Evolutionary conservation across 2,888 invertebrate species (phyloP).

Genomic region (Cryptocephalus primarius): DNA sequence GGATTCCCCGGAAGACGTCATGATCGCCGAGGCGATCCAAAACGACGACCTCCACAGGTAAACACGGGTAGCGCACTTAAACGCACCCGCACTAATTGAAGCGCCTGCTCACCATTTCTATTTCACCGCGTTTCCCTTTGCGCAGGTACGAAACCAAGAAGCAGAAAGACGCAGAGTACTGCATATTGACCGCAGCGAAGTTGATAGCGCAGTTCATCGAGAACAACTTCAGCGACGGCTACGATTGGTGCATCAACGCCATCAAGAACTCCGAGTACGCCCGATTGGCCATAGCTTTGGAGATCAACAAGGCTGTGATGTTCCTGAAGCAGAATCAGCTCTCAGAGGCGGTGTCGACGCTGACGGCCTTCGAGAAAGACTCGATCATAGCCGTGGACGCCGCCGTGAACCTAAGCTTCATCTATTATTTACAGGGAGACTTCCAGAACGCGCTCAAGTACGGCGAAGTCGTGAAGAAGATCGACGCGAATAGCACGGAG

Average conservation of each 20-base stretch:
- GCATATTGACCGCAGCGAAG: constrained; percentile 76
- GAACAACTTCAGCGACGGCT: no score
- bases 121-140: no score
- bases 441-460: constrained; percentile 65
- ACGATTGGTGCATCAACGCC: constrained; percentile 85
- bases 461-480: constrained; percentile 60
- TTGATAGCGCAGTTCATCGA: no score
- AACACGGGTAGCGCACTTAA: no score
- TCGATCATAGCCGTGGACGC: constrained; percentile 74
- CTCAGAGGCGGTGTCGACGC: constrained; percentile 66
- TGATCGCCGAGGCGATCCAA: constrained; percentile 54
- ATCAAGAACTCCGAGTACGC: constrained; percentile 83
- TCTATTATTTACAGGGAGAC: constrained; percentile 75
- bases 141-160: constrained; percentile 60
- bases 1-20: constrained; percentile 35
- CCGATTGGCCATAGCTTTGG: constrained; percentile 74
- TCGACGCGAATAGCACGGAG: constrained; percentile 68
- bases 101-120: no score
- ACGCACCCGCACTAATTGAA: no score
- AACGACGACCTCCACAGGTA: constrained; percentile 51
- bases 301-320: constrained; percentile 83
- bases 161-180: constrained; percentile 65
- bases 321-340: constrained; percentile 74
- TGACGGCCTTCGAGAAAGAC: constrained; percentile 78
- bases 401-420: constrained; percentile 77